Percentiles rank a stretch among this genome's conserved stretches.
Conservation (phyloP, 2,113 vertebrate genomes). For the Bujurquina vittata region DNA sequence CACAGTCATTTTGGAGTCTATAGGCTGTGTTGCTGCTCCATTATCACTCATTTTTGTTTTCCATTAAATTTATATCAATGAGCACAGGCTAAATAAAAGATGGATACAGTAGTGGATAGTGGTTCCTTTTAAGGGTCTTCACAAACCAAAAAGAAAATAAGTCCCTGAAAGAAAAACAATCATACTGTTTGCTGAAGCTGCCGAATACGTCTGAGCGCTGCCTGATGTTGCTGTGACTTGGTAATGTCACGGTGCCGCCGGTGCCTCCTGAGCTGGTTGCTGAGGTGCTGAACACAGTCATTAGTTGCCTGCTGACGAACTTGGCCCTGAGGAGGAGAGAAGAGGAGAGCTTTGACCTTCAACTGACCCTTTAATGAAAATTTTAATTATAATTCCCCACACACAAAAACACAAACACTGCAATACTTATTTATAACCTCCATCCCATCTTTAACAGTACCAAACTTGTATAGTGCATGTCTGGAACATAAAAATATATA, state of each 20-base stretch:
- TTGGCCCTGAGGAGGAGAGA: slow-evolving; percentile 71
- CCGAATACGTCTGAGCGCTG: slow-evolving; percentile 68
- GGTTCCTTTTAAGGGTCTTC: not conserved
- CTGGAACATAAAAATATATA: not conserved
- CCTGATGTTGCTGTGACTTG: slow-evolving; percentile 68
- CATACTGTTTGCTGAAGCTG: slow-evolving; percentile 84
- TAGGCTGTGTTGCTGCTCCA: too few relatives aligned
- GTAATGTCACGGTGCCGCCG: slow-evolving; percentile 73
- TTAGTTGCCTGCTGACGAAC: slow-evolving; percentile 76
- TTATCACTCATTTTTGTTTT: not conserved
- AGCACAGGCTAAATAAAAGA: not conserved
- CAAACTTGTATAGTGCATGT: not conserved
- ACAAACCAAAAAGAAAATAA: not conserved
- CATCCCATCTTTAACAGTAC: not conserved
- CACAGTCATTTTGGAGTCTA: not conserved
- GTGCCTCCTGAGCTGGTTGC: slow-evolving; percentile 75
- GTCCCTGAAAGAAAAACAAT: not conserved
- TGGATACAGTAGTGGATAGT: not conserved
- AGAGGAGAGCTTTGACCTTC: not conserved
- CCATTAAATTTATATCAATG: not conserved
- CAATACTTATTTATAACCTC: too few relatives aligned
- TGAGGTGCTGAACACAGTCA: slow-evolving; percentile 83
- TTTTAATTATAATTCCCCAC: not conserved
- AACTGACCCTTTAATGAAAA: not conserved
- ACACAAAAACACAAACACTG: not conserved